Base-by-base conservation (phyloP, 2,888 invertebrate species). In the Aromia moschata region DNA sequence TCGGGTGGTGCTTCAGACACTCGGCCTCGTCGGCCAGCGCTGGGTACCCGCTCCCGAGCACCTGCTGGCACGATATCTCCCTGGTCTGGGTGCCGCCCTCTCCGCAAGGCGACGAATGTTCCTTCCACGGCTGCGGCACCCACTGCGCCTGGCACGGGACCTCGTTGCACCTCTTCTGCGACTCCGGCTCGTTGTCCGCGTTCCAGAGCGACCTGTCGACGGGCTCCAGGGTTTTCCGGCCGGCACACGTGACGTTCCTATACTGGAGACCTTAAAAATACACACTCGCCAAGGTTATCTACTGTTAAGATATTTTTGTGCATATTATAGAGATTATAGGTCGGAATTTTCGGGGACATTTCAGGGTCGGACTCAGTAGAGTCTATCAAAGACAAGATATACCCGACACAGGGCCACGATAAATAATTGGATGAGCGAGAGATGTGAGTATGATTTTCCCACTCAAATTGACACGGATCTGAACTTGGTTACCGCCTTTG, bases 41-140 rank as follows among this genome's bases (percentile, higher is more conserved):
- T 1, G 88, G 84, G 49, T 86, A 83, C 12, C 92, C 93, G 67
- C 89, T 89, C 2, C 87, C 83, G 49, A 92, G 86, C 62, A 92
- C 84, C 77, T 91, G 90, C 76, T 93, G 89, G 78, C 97, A 97
- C 69, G 87, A 87, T 30, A 96, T 86, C 67, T 87, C 84, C 56
- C 93, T 82, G 1, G 85, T 87, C 73, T 89, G 88, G 30, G 84
- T 82, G 16, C 93, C 93, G 51, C 88, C 89, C 20, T 86, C 83
- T 3, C 95, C 95, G 76, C 96, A 97, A 1, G 88, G 86, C 64
- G 88, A 88, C 37, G 91, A 90, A 79, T 97, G 97, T 33, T 87
- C 84, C 1, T 88, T 86, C 96, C 97, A 97, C 0, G 84, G 83
- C 36, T 85, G 83, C 1, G 89, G 87, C 17, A 87, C 85, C 96